These are phyloP conservation scores for Lepus americanus DNA, from an alignment of 2,113 vertebrate species.

Conservation along the genomic window DNA sequence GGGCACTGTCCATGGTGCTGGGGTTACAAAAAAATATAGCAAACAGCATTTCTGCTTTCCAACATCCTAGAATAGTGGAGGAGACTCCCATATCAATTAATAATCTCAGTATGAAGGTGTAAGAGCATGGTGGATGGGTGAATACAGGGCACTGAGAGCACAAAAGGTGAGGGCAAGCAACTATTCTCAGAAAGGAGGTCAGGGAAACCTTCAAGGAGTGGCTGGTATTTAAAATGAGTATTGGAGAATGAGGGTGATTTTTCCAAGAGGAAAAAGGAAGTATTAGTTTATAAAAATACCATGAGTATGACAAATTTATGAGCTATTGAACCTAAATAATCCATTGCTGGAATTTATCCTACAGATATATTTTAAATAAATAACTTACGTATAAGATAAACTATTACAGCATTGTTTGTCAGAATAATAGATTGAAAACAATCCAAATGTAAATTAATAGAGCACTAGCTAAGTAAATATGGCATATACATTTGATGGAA, in stretches of 20 bases:
- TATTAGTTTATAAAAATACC: not conserved
- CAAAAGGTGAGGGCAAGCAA: not conserved
- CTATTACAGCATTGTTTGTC: not conserved
- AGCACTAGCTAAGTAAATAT: not conserved
- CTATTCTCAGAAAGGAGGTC: not conserved
- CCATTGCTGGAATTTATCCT: not conserved
- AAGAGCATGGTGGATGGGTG: not conserved
- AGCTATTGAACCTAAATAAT: not conserved
- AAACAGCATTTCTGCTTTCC: constrained; percentile 1
- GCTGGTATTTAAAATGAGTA: not conserved
- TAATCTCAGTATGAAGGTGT: not conserved
- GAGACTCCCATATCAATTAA: not conserved
- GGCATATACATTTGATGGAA: not conserved
- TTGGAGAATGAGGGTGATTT: not conserved
- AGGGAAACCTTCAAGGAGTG: not conserved
- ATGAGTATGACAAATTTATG: not conserved
- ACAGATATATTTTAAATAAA: not conserved
- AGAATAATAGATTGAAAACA: not conserved
- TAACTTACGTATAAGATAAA: not conserved
- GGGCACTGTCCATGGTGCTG: not conserved
- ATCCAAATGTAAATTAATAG: not conserved
- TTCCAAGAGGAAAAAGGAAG: not conserved
- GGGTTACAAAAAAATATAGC: not conserved
- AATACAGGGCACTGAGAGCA: not conserved
- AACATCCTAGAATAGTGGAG: not conserved